Conservation (phyloP, 2,113 vertebrate species). For the Rhinoptilus africanus region DNA sequence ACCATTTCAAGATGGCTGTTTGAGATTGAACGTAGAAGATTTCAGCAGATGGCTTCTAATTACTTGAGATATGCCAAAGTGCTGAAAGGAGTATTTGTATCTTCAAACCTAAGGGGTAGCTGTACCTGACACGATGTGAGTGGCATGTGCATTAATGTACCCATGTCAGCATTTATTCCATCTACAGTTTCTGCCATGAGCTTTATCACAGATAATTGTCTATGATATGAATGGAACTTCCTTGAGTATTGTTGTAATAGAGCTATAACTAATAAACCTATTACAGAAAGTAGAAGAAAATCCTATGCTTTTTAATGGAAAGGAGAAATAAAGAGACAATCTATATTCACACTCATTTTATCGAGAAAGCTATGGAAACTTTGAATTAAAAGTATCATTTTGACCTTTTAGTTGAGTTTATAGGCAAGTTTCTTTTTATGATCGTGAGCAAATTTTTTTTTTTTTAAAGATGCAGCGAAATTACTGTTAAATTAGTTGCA, state of each 20-base stretch:
- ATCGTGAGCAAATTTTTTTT: not conserved
- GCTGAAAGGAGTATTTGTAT: constrained; percentile 62
- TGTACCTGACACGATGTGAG: constrained; percentile 58
- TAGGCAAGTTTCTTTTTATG: constrained; percentile 63
- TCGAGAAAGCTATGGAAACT: constrained; percentile 15
- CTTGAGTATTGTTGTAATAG: constrained; percentile 42
- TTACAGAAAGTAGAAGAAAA: constrained; percentile 20
- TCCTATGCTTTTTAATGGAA: not conserved
- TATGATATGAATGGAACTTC: constrained; percentile 43
- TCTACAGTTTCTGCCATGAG: constrained; percentile 50
- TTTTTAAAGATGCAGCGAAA: constrained; percentile 42
- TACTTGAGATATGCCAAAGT: constrained; percentile 63
- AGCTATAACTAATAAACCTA: constrained; percentile 51
- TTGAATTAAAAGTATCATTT: constrained; percentile 46
- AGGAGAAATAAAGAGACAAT: constrained; percentile 20
- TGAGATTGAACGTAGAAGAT: constrained; percentile 10
- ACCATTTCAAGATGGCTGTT: constrained; percentile 60
- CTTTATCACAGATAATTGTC: constrained; percentile 60
- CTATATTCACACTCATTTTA: constrained; percentile 2
- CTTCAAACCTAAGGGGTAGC: constrained; percentile 53
- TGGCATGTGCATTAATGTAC: constrained; percentile 54
- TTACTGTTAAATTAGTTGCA: constrained; percentile 49
- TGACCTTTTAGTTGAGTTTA: constrained; percentile 72
- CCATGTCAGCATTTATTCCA: constrained; percentile 58
- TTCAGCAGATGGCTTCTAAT: constrained; percentile 69